Conservation (phyloP, 2,113 vertebrate species). For the Clarias gariepinus region DNA sequence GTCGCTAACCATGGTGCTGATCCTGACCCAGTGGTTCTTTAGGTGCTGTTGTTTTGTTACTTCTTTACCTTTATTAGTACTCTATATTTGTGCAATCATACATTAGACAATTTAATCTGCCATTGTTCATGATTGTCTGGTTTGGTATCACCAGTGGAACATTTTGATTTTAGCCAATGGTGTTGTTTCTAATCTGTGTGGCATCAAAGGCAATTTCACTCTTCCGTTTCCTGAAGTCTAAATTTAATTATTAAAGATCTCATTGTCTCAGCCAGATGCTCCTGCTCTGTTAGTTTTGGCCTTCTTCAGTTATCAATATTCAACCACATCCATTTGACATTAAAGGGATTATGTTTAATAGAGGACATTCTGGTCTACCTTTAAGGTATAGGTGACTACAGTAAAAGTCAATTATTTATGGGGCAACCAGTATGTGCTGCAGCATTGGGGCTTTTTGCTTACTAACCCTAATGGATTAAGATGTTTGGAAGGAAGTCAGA, state of each 20-base stretch:
- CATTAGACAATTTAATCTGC: not conserved
- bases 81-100: not conserved
- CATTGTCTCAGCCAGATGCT: conserved; percentile 54
- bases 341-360: conserved; percentile 56
- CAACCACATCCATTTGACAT: conserved; percentile 47
- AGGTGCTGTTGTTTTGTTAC: not conserved
- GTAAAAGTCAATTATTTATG: not conserved
- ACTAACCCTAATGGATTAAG: not conserved
- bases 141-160: conserved; percentile 10
- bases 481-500: conserved; percentile 37
- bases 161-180: conserved; percentile 25
- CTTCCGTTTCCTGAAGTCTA: conserved; percentile 47
- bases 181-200: conserved; percentile 35
- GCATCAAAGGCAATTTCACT: conserved; percentile 62
- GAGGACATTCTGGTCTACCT: not conserved
- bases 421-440: not conserved
- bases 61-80: not conserved
- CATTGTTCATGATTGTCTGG: not conserved
- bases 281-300: conserved; percentile 45
- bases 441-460: not conserved
- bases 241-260: conserved; percentile 55
- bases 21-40: not conserved
- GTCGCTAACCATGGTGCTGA: conserved; percentile 11
- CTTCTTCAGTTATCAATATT: conserved; percentile 50
- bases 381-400: not conserved